Evolutionary conservation across 1,140 invertebrate genomes (phyloP), one percentile per base, ranked within the genome.

Genomic region (Tetramorium alpestre): DNA sequence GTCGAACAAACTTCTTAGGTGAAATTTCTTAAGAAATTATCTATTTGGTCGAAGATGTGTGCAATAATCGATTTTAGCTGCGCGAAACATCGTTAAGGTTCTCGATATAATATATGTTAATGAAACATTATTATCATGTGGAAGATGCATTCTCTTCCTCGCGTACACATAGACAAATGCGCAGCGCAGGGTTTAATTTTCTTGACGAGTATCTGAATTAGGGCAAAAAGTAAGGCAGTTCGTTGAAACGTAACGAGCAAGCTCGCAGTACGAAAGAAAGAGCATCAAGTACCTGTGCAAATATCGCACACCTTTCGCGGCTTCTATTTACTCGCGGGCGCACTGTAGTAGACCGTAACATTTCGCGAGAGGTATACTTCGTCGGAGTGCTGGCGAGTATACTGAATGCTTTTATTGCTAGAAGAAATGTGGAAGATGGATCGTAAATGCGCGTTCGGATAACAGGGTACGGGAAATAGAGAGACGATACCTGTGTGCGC

Each of bases 401-500:
- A n/a, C 28, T 49, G 38, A 64, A 60, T 65, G 72, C 11, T 73
- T 89, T 90, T 89, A 87, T 78, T 76, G 62, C 60, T 80, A 69
- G 67, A 80, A 89, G 89, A 90, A 87, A 90, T 81, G 28, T 84
- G 49, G 44, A 87, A 77, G 70, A 77, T 41, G 58, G 60, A 87
- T 69, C 88, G 88, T 90, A 90, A 90, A 89, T 84, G 56, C 41
- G 67, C 64, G 69, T 38, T 11, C 51, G 88, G 76, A 89, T 87
- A 90, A 87, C 85, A 90, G 85, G 73, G 51, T 87, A 33, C 33
- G 41, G 58, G 16, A 58, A 73, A 73, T 47, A 84, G 78, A 86
- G 75, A 89, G 44, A 78, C 25, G 75, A n/a, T 78, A 47, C 60
- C 11, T 16, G 51, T 10, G 54, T 82, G 33, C 0, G 33, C 33